Conservation (phyloP, 2,113 vertebrate species). For the Mesocricetus auratus region DNA sequence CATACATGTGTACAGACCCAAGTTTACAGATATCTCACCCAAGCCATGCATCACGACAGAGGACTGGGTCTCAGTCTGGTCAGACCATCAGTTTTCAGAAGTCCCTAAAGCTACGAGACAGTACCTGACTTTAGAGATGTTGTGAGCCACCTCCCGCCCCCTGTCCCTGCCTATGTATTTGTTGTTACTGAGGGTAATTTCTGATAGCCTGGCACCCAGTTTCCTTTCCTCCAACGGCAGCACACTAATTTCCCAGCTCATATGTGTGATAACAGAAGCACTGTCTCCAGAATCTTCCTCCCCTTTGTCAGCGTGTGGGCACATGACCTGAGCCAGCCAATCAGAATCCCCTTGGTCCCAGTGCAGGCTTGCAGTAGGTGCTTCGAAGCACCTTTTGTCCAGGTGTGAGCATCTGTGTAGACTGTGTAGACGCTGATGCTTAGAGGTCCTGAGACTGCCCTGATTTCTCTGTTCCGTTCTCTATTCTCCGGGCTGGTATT, state of each 20-base stretch:
- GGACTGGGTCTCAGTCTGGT: neutral
- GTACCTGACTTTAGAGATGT: neutral
- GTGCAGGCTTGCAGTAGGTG: neutral
- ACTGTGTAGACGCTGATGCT: neutral
- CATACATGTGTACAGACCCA: neutral
- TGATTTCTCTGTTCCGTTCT: neutral
- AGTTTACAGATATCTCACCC: neutral
- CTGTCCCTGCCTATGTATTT: neutral
- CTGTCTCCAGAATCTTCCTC: neutral
- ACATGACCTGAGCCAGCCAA: conserved; percentile 3
- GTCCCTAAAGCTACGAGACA: neutral
- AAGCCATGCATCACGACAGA: neutral
- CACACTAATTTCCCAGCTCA: neutral
- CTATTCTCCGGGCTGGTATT: neutral
- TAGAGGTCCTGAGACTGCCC: neutral
- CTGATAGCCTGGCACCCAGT: neutral
- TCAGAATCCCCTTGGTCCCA: neutral
- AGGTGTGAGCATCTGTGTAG: neutral
- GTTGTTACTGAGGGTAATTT: neutral
- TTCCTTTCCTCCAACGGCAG: neutral
- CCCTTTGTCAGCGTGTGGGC: neutral
- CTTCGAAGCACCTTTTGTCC: neutral
- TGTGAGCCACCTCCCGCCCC: neutral
- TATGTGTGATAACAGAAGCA: neutral
- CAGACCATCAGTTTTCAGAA: conserved; percentile 7